Evolutionary conservation across 2,797 vertebrate species (phyloP), one percentile per base, ranked within the genome.

Genomic region (Pangasius macronema): DNA sequence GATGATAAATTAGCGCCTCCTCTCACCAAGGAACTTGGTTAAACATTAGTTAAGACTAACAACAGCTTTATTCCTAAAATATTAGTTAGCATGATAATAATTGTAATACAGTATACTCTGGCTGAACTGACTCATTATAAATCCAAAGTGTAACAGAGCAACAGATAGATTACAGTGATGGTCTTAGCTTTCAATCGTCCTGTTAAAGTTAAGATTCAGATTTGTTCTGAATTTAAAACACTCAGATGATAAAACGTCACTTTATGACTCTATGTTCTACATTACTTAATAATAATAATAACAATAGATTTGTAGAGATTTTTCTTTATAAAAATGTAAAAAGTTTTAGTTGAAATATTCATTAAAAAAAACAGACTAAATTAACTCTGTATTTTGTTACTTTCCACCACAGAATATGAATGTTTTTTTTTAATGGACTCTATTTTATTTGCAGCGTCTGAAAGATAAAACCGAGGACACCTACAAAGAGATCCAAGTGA

Each of bases 381-480:
- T 14, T 3, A 82, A 6, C 13, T 27, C 14, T 8, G 36, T 27
- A 42, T 24, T 42, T 30, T 65, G 3, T 42, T 20, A 46, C 13
- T 36, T 81, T 39, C 20, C n/a, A 63, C 9, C 18, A 22, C 4
- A 36, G 24, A 51, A 42, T 5, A 68, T 51, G 53, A 65, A 22
- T 33, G 30, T 24, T 39, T 82, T 39, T 63, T 61, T 24, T 42
- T 76, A 55, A 36, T 3, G 18, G 8, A 36, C 33, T 39, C 22
- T 5, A 20, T 59, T 67, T 85, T 18, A 14, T n/a, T 84, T 76
- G 42, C 51, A 91, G 90, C 88, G 79, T 87, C 89, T 91, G 61
- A 81, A 51, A 55, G 89, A 51, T 2, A 89, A 91, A 39, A 30
- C 76, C 5, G 91, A 92, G 0, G 91, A 92, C 7, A 86, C 88